A percentile compares a stretch with the other conserved stretches of the same genome.
Evolutionary conservation across 2,888 invertebrate species (phyloP).

Genomic region (Thumatha senex): DNA sequence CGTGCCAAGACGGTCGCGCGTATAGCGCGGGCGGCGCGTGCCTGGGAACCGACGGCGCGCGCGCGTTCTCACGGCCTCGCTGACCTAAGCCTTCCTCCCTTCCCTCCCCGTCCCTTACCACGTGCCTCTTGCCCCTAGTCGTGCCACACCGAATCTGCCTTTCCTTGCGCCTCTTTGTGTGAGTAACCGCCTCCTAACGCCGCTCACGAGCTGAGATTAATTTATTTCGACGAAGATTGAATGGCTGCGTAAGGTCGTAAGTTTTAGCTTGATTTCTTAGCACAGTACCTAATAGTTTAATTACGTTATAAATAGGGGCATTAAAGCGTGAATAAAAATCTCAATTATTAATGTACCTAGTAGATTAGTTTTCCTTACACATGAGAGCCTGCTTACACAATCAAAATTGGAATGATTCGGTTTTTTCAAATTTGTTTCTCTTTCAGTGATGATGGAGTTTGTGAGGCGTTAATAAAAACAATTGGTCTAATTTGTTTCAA

Average conservation of each 20-base stretch:
- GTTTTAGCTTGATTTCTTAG: conserved; percentile 13
- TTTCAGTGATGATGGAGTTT: no score
- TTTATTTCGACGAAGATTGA: conserved; percentile 37
- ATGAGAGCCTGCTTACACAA: neutral
- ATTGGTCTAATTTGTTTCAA: no score
- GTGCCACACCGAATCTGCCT: conserved; percentile 45
- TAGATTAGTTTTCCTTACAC: neutral
- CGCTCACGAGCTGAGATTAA: conserved; percentile 30
- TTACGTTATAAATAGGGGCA: neutral
- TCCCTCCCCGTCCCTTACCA: conserved; percentile 27
- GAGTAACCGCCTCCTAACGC: conserved; percentile 40
- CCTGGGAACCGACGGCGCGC: conserved; percentile 81
- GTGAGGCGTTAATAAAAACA: no score
- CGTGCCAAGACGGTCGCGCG: conserved; percentile 49
- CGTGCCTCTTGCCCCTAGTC: conserved; percentile 16
- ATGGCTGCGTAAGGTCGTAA: conserved; percentile 22
- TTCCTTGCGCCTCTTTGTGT: conserved; percentile 44
- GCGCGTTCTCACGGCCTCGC: conserved; percentile 80
- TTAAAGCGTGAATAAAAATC: neutral
- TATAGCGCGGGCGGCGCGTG: conserved; percentile 77
- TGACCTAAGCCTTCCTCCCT: conserved; percentile 56
- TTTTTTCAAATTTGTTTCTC: no score
- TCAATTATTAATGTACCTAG: neutral
- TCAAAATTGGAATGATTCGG: no score
- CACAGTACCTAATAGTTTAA: neutral